Base-by-base conservation (phyloP, 2,888 invertebrate genomes). In the Ochropleura plecta region DNA sequence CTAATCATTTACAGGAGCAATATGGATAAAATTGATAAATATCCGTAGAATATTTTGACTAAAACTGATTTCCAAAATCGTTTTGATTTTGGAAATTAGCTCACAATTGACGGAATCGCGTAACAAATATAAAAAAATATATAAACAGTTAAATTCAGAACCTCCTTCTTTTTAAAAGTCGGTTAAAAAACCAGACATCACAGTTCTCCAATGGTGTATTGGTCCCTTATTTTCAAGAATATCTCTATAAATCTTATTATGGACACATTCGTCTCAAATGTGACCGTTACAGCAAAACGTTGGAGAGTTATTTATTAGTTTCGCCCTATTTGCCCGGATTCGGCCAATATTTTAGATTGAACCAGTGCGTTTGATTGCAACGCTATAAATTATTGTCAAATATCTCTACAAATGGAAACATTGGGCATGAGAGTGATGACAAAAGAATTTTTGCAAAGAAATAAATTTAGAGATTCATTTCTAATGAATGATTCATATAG, bases 361-460 rank as follows among this genome's bases (percentile, higher is more conserved):
- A 68, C 69, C 63, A 67, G 63, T 79, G 65, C 55, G 60, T 82
- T 76, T 70, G 78, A 82, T 70, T 77, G 78, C 67, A 64, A 48
- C 3, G 49, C 57, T 40, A 82, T 70, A 82, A 71, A 82, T 76
- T 51, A 78, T 53, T 55, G 10, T 14, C 18, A 16, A 57, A 66
- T 65, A 46, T 59, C 30, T 48, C 0, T 20, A 12, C 55, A 46
- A 60, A 6, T 20, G 40, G 18, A 62, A 46, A 40, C n/a, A n/a
- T 65, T 55, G 0, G 10, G 14, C 18, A 14, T 8, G 4, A 46
- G 60, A 64, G 3, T 48, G 16, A 30, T 20, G 10, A 18, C 30
- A 7, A 53, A 49, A 10, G 1, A 42, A 3, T 53, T 20, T 65
- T 30, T 14, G 6, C 9, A 10, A 48, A 64, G 53, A 10, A 0